Evolutionary conservation across 2,113 vertebrate species (phyloP).

Genomic region (Physeter macrocephalus): DNA sequence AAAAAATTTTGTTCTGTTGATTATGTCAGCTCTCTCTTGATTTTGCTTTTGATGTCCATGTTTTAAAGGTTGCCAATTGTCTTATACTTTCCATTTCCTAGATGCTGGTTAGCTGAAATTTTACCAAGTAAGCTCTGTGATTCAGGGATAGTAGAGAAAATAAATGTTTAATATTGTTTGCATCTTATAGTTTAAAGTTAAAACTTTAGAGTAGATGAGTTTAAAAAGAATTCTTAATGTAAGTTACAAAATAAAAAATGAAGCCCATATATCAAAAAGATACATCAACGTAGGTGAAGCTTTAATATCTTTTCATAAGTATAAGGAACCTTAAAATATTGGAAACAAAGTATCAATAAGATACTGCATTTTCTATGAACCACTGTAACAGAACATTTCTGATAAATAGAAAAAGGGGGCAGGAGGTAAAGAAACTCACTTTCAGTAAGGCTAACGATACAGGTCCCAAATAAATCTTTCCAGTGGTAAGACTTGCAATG

Average conservation of each 20-base stretch:
- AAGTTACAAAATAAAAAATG: not conserved
- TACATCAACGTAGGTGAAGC: not conserved
- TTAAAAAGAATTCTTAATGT: conserved; percentile 13
- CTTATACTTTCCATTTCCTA: not conserved
- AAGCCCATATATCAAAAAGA: not conserved
- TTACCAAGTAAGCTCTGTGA: not conserved
- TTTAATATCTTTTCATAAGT: not conserved
- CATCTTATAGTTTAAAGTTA: not conserved
- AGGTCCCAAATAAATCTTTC: not conserved
- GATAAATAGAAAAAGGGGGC: not conserved
- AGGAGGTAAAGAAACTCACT: not conserved
- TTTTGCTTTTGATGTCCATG: not conserved
- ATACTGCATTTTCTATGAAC: not conserved
- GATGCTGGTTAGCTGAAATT: conserved; percentile 6
- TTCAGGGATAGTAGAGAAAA: not conserved
- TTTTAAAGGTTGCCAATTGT: not conserved
- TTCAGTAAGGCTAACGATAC: not conserved
- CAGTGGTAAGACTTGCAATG: not conserved
- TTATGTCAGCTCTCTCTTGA: not conserved
- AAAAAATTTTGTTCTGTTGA: not conserved
- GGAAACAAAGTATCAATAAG: not conserved
- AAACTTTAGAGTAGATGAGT: not conserved
- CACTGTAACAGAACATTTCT: not conserved
- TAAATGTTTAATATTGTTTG: not conserved
- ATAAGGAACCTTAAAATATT: not conserved